Conservation (phyloP, 2,797 vertebrate species). For the Ispidina picta region DNA sequence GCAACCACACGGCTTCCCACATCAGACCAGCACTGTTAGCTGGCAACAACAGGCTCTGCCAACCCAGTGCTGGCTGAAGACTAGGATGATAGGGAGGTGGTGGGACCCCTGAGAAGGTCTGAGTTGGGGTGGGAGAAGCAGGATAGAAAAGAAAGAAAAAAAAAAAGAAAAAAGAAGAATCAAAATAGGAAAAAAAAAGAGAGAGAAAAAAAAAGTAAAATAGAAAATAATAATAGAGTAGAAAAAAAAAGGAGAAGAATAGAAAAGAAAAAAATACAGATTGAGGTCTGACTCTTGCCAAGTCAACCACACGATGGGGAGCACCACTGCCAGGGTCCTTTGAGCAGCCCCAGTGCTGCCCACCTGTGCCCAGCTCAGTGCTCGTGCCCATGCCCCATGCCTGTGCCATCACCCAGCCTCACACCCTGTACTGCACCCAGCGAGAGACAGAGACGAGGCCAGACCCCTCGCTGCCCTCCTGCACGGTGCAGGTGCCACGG, state of each 20-base stretch:
- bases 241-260: neutral
- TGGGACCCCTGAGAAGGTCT: neutral
- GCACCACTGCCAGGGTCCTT: neutral
- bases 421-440: neutral
- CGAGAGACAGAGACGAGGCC: neutral
- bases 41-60: neutral
- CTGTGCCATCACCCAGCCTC: neutral
- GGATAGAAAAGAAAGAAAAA: neutral
- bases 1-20: neutral
- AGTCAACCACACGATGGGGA: neutral
- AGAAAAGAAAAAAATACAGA: neutral
- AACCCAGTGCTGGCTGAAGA: neutral
- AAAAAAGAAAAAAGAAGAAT: no score
- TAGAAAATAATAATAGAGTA: neutral
- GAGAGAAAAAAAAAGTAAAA: neutral
- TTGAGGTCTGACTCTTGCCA: neutral
- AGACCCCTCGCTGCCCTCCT: neutral
- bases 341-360: neutral
- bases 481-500: neutral
- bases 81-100: neutral
- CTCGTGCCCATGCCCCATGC: neutral
- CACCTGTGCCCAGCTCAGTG: neutral
- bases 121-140: neutral
- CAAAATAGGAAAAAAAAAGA: no score
- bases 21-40: neutral